Evolutionary conservation across 2,113 vertebrate species (phyloP).

Genomic region (Anser brachyrhynchus): DNA sequence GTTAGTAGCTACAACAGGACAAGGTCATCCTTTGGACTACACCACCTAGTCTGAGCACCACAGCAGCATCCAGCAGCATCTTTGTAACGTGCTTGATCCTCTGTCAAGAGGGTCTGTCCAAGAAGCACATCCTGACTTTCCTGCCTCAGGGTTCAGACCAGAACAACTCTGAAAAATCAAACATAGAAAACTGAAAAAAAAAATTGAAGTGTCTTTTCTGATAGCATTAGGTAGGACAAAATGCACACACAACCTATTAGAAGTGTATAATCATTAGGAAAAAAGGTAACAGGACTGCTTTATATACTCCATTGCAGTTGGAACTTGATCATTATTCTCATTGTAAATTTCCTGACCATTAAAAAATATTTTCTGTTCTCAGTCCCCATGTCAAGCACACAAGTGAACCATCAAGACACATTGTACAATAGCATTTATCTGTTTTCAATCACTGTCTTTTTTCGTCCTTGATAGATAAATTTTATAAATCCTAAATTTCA

Average conservation of each 20-base stretch:
- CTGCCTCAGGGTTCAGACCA: neutral
- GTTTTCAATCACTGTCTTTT: neutral
- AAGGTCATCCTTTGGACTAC: neutral
- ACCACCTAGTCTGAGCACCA: neutral
- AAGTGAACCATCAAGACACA: neutral
- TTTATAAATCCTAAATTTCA: neutral
- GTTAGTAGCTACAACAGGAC: neutral
- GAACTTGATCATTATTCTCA: neutral
- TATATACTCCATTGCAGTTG: neutral
- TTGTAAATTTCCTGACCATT: neutral
- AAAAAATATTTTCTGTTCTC: neutral
- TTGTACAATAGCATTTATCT: neutral
- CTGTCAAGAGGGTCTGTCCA: neutral
- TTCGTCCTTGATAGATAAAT: neutral
- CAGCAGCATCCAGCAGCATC: neutral
- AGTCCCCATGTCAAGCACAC: neutral
- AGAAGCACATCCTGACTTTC: neutral
- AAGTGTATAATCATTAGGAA: rapidly evolving
- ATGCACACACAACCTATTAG: neutral
- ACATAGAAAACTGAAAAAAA: neutral
- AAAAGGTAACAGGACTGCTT: neutral
- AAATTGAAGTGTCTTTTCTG: neutral
- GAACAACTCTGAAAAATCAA: neutral
- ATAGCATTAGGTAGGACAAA: neutral
- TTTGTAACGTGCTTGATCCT: rapidly evolving